Percentiles rank a stretch among this genome's conserved stretches.
Conservation (phyloP, 2,113 vertebrate species). For the Hylia prasina region DNA sequence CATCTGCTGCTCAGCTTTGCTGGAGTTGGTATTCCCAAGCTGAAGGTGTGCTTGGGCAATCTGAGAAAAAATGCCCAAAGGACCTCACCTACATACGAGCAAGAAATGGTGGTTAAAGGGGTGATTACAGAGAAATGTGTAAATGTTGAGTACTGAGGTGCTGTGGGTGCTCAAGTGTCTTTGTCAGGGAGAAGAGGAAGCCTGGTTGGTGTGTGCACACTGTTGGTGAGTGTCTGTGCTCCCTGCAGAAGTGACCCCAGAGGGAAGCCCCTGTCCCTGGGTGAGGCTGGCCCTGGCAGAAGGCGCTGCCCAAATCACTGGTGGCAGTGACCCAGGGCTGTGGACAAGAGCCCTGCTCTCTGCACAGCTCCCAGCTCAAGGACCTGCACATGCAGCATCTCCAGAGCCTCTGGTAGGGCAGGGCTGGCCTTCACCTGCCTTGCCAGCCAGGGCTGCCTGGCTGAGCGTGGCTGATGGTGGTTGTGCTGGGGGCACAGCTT, state of each 20-base stretch:
- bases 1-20: neutral
- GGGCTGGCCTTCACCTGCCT: neutral
- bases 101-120: neutral
- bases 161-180: no score
- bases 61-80: neutral
- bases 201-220: neutral
- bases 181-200: neutral
- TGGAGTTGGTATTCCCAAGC: neutral
- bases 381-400: neutral
- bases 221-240: no score
- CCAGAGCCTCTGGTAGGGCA: neutral
- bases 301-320: fast-evolving
- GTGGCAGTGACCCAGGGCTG: neutral
- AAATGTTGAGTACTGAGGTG: neutral
- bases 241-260: no score
- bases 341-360: fast-evolving
- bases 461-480: fast-evolving
- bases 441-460: neutral
- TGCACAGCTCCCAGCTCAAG: neutral
- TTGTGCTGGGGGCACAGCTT: neutral
- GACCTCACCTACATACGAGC: fast-evolving
- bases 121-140: neutral
- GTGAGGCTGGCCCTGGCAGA: no score
- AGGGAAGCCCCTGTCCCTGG: no score
- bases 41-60: neutral